These are phyloP conservation scores for Andrena praecox DNA, from an alignment of 2,888 invertebrate species.

Conservation along the genomic window DNA sequence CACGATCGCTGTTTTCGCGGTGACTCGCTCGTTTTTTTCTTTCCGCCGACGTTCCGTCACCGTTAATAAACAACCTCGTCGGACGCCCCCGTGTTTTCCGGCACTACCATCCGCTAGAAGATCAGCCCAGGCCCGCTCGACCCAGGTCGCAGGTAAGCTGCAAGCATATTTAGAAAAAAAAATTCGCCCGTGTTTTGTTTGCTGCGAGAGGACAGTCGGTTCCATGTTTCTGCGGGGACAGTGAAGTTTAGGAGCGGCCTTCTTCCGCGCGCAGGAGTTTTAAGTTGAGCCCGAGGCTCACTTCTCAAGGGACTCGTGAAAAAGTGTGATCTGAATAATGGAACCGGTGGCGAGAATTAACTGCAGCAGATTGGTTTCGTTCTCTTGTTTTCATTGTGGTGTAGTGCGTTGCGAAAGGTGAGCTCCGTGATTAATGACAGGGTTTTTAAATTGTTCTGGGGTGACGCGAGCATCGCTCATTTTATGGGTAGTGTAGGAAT, in stretches of 20 bases:
- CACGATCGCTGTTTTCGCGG: constrained; percentile 49
- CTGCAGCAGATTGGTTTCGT: neutral
- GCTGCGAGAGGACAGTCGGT: neutral
- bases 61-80: neutral
- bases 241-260: neutral
- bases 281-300: neutral
- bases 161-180: neutral
- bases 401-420: too few relatives aligned
- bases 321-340: constrained; percentile 21
- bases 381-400: neutral
- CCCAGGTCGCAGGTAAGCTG: neutral
- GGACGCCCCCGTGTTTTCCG: neutral
- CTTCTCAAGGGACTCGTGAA: neutral
- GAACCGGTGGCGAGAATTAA: constrained; percentile 2
- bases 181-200: neutral
- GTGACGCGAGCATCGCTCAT: too few relatives aligned
- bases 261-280: neutral
- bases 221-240: neutral
- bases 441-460: too few relatives aligned
- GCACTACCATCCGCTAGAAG: neutral
- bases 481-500: too few relatives aligned
- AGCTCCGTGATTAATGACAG: too few relatives aligned
- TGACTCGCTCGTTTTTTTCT: constrained; percentile 14
- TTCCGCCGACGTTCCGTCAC: neutral
- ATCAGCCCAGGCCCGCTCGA: neutral